Evolutionary conservation across 2,113 vertebrate species (phyloP).

Genomic region (Odocoileus hemionus): DNA sequence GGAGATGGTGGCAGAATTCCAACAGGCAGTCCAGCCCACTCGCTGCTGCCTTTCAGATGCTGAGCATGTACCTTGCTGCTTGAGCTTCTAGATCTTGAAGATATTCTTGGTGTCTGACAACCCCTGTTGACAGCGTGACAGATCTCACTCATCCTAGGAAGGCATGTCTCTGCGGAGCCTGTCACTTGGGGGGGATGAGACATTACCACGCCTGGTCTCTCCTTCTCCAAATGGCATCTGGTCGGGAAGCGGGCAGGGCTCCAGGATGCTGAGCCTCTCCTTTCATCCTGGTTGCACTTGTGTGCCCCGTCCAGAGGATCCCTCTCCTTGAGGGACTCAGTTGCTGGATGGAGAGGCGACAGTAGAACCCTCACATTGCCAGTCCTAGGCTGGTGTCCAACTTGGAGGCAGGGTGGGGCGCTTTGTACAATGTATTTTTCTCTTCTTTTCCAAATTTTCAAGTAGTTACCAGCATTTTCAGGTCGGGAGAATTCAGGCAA

Average conservation of each 20-base stretch:
- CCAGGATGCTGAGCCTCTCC: neutral
- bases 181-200: neutral
- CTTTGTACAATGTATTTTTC: neutral
- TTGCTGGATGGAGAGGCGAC: neutral
- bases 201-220: neutral
- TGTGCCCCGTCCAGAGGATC: neutral
- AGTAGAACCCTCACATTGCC: neutral
- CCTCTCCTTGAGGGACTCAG: neutral
- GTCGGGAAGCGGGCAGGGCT: neutral
- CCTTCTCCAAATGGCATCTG: neutral
- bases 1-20: fast-evolving
- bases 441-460: neutral
- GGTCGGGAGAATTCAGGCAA: neutral
- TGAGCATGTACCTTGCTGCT: neutral
- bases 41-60: neutral
- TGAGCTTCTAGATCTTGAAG: neutral
- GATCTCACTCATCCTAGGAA: neutral
- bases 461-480: neutral
- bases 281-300: neutral
- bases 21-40: neutral
- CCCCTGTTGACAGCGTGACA: too few species aligned
- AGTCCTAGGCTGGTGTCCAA: too few species aligned
- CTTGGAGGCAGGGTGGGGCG: neutral
- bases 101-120: neutral
- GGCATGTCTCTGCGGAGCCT: neutral